Conservation (phyloP, 2,888 invertebrate genomes). For the Augochlorella aurata region DNA sequence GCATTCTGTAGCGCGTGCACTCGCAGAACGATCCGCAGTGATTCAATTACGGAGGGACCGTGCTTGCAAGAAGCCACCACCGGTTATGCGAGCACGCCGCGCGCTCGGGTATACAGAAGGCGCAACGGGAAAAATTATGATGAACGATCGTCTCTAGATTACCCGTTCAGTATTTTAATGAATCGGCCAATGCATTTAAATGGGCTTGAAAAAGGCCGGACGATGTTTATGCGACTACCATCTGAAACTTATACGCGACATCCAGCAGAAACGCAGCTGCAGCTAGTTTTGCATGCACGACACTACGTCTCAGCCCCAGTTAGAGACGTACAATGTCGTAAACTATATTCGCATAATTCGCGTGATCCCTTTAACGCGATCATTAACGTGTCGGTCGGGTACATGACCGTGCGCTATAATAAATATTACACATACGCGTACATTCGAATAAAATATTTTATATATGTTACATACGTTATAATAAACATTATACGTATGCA, state of each 20-base stretch:
- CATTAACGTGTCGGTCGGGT: too few species aligned
- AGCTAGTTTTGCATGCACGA: background rate
- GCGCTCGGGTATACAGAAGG: conserved; percentile 12
- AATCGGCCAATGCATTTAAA: conserved; percentile 68
- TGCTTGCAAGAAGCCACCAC: conserved; percentile 55
- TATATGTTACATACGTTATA: too few species aligned
- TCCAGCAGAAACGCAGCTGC: background rate
- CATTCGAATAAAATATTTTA: too few species aligned
- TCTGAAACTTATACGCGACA: background rate
- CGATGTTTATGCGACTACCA: conserved; percentile 55
- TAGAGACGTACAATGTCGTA: background rate
- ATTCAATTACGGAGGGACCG: conserved; percentile 56
- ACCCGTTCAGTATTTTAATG: conserved; percentile 69
- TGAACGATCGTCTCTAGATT: conserved; percentile 66
- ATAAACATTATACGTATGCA: too few species aligned
- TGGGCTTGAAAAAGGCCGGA: conserved; percentile 60
- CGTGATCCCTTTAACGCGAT: background rate
- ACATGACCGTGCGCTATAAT: too few species aligned
- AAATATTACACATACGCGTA: too few species aligned
- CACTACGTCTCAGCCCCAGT: background rate
- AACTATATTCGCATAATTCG: background rate
- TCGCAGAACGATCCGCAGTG: conserved; percentile 21
- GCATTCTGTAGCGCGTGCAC: background rate
- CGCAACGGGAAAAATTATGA: conserved; percentile 66
- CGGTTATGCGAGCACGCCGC: conserved; percentile 37